A percentile compares a stretch with the other conserved stretches of the same genome.
phyloP scores from a whole-genome alignment of 2,888 invertebrate genomes.

The Drosophila mettleri region DNA sequence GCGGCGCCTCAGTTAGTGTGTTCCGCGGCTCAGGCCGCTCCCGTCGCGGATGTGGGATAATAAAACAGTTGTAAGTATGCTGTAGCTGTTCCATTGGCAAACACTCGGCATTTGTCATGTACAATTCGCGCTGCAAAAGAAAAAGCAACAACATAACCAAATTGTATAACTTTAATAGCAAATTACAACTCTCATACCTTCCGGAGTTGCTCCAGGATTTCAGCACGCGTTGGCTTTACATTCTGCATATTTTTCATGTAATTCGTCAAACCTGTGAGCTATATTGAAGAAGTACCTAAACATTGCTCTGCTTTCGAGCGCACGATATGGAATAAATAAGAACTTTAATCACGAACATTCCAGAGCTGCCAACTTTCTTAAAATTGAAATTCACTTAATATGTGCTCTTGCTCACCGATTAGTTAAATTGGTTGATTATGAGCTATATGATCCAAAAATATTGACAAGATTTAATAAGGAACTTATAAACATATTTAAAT shows the following conservation, averaged over 20 bases:
- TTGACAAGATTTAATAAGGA: not conserved
- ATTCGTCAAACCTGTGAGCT: not conserved
- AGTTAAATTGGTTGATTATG: no score
- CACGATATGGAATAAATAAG: not conserved
- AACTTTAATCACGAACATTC: no score
- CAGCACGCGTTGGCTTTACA: slow-evolving; percentile 19
- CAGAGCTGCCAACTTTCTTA: slow-evolving; percentile 4
- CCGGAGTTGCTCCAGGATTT: slow-evolving; percentile 26
- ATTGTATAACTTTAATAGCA: no score
- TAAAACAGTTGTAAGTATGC: slow-evolving; percentile 48
- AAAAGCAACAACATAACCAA: not conserved
- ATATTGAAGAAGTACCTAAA: not conserved
- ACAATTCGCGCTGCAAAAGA: slow-evolving; percentile 41
- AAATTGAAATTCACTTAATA: not conserved
- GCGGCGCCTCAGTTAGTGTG: not conserved
- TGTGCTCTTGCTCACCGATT: not conserved
- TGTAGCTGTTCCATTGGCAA: slow-evolving; percentile 35
- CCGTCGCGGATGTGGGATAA: slow-evolving; percentile 46
- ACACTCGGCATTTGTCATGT: slow-evolving; percentile 25
- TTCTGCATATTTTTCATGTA: slow-evolving; percentile 36
- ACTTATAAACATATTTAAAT: no score
- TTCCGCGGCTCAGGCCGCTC: slow-evolving; percentile 37
- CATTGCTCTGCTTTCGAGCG: slow-evolving; percentile 7
- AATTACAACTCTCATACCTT: slow-evolving; percentile 11
- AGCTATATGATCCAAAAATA: not conserved